Evolutionary conservation across 1,140 invertebrate species (phyloP).

Genomic region (Diploscapter pachys): DNA sequence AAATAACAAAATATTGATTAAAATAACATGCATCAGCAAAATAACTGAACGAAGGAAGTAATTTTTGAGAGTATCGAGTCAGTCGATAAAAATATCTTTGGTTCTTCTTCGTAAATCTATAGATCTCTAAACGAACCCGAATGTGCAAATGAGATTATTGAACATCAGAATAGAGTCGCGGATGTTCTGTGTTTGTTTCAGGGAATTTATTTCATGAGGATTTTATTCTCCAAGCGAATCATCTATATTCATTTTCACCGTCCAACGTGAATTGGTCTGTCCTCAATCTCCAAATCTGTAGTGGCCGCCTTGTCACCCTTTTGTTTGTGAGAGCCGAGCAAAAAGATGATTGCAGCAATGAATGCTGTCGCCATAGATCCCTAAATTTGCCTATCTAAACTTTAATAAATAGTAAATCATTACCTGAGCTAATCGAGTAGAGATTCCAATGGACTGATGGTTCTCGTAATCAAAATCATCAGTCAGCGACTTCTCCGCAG

Average conservation of each 20-base stretch:
- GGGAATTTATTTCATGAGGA: no score
- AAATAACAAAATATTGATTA: no score
- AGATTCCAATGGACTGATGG: slow-evolving; percentile 38
- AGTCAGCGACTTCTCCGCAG: slow-evolving; percentile 26
- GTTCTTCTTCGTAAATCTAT: no score
- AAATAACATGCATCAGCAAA: no score
- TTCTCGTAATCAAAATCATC: slow-evolving; percentile 46
- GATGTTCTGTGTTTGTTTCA: no score
- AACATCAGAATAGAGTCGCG: no score
- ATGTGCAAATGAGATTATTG: no score
- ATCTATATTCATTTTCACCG: background rate
- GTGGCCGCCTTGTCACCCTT: slow-evolving; percentile 53
- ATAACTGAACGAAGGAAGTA: no score
- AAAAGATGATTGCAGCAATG: slow-evolving; percentile 30
- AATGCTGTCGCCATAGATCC: slow-evolving; percentile 38
- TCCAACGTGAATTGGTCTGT: slow-evolving; percentile 50
- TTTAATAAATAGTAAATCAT: background rate
- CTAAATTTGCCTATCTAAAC: slow-evolving; percentile 24
- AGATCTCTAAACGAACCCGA: no score
- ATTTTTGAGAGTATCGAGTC: no score
- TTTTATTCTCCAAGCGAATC: no score
- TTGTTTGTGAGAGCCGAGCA: slow-evolving; percentile 47
- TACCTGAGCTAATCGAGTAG: slow-evolving; percentile 43
- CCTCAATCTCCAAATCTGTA: slow-evolving; percentile 52
- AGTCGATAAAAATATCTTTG: no score